Evolutionary conservation across 2,888 invertebrate genomes (phyloP).

Genomic region (Drosophila phalerata): DNA sequence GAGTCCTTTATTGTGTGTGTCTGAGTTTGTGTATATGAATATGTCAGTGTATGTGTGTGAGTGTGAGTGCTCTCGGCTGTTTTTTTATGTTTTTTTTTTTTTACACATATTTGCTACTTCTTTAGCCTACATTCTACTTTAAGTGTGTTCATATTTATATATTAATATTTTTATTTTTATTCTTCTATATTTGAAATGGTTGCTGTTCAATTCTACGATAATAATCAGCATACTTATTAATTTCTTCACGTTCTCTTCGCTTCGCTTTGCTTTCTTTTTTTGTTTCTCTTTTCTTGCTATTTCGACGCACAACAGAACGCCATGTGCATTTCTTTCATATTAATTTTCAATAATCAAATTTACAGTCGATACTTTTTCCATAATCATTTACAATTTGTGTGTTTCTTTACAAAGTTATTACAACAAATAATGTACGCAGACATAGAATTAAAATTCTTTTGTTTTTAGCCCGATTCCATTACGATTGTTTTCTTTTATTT

Average conservation of each 20-base stretch:
- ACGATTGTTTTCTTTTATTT: constrained; percentile 9
- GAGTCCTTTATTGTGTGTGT: constrained; percentile 54
- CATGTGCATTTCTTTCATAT: constrained; percentile 40
- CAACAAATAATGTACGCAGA: constrained; percentile 42
- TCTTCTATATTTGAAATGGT: constrained; percentile 66
- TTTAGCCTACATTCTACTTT: constrained; percentile 73
- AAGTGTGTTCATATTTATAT: constrained; percentile 53
- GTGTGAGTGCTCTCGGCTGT: constrained; percentile 47
- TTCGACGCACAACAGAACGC: constrained; percentile 45
- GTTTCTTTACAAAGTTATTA: constrained; percentile 48
- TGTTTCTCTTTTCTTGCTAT: constrained; percentile 5
- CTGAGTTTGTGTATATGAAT: constrained; percentile 22
- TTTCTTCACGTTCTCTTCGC: constrained; percentile 4
- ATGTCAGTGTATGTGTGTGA: constrained; percentile 15
- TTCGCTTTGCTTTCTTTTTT: background rate
- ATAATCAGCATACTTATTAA: constrained; percentile 46
- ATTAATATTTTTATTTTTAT: constrained; percentile 43
- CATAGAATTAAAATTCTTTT: constrained; percentile 1
- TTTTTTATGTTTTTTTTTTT: constrained; percentile 24
- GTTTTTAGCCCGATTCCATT: constrained; percentile 9
- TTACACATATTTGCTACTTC: constrained; percentile 45
- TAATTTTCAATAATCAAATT: constrained; percentile 35
- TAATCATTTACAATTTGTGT: constrained; percentile 61
- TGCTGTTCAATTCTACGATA: constrained; percentile 55
- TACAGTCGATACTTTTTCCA: constrained; percentile 49